Base-by-base conservation (phyloP, 2,888 invertebrate genomes). In the Lithophane ornitopus region DNA sequence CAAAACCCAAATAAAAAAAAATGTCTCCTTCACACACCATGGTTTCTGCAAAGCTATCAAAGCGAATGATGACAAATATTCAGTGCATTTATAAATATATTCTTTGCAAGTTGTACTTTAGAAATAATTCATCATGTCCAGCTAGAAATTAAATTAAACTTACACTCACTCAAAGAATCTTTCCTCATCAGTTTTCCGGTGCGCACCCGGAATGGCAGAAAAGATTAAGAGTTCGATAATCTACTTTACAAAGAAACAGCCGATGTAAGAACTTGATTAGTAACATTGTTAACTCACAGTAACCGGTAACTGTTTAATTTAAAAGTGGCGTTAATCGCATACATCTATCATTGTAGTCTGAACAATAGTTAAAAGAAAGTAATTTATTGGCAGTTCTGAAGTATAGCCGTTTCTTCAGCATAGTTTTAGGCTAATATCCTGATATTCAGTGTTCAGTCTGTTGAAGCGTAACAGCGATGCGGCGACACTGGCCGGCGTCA, bases 381-480 rank as follows among this genome's bases (percentile, higher is more conserved):
- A 77, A 87, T 85, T 77, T 80, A 78, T 77, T 75, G 59, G 69
- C 34, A 63, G 8, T 44, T 26, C n/a, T 76, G 79, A 75, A 62
- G 39, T 80, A 56, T 6, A 44, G 59, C 39, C 46, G 28, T 74
- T 84, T 76, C 62, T 85, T 85, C 52, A 76, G 34, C 34, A 54
- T 63, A 67, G 56, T 67, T 61, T 72, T 74, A 72, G 62, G 58
- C 71, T 56, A 19, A 85, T 74, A 85, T 85, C 85, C 85, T 85
- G 76, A 78, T 75, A 75, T 58, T 59, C 63, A 73, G 66, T 87
- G 71, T 78, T 58, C 78, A 34, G 77, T 74, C 85, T 84, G 85
- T 81, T 88, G 85, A 88, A 84, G 87, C 85, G 85, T 78, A 78
- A 87, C 86, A 62, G 61, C 78, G 68, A 83, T 76, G 86, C 77